A percentile compares a stretch with the other conserved stretches of the same genome.
These are phyloP conservation scores for Ornithoptera priamus DNA, from an alignment of 2,888 invertebrate genomes.

Conservation along the genomic window DNA sequence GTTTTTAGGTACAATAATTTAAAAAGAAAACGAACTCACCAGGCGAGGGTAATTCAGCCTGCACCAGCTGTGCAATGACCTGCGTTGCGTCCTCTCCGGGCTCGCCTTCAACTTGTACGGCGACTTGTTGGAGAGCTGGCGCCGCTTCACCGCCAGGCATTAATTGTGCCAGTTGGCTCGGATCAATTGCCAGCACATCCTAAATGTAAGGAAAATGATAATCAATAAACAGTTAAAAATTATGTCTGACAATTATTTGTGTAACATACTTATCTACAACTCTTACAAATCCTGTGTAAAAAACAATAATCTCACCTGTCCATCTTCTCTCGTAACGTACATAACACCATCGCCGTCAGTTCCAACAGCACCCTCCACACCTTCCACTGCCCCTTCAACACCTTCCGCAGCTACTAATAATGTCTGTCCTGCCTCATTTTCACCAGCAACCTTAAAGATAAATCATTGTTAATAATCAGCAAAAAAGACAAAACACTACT, in stretches of 20 bases:
- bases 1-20: no score
- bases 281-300: neutral
- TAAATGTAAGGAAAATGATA: slow-evolving; percentile 32
- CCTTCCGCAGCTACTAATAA: slow-evolving; percentile 84
- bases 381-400: slow-evolving; percentile 86
- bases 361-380: slow-evolving; percentile 77
- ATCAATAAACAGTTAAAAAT: neutral
- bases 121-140: slow-evolving; percentile 74
- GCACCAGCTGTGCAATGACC: slow-evolving; percentile 91
- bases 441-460: slow-evolving; percentile 83
- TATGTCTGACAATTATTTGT: no score
- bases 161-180: slow-evolving; percentile 75
- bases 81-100: slow-evolving; percentile 84
- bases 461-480: no score
- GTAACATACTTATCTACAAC: no score
- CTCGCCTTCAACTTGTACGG: slow-evolving; percentile 78
- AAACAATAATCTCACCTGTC: slow-evolving; percentile 58
- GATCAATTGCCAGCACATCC: slow-evolving; percentile 79
- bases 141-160: slow-evolving; percentile 78
- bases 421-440: slow-evolving; percentile 89
- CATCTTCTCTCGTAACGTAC: slow-evolving; percentile 73
- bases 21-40: slow-evolving; percentile 70
- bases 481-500: no score
- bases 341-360: slow-evolving; percentile 86
- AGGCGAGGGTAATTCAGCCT: slow-evolving; percentile 90